A percentile compares a stretch with the other conserved stretches of the same genome.
Conservation (phyloP, 2,113 vertebrate species). For the Gallinago jamesoni region DNA sequence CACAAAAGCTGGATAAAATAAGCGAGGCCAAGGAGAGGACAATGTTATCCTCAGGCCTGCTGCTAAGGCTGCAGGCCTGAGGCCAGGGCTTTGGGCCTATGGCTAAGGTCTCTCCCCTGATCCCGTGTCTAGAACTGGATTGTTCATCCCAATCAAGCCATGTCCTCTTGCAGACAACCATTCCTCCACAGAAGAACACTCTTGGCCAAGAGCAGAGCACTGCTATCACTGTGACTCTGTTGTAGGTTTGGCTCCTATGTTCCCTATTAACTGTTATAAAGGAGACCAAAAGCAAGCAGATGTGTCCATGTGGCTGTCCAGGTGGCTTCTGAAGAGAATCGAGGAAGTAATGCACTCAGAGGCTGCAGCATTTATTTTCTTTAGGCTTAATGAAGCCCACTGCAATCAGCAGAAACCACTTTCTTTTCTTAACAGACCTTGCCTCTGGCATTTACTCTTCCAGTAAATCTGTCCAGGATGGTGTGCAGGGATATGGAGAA, state of each 20-base stretch:
- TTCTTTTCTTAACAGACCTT: background rate
- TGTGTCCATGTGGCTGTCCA: accelerated
- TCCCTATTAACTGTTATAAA: background rate
- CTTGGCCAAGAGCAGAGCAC: background rate
- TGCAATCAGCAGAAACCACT: background rate
- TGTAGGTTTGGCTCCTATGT: accelerated
- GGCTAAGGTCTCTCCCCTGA: too few species aligned
- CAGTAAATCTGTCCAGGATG: background rate
- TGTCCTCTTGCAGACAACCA: too few species aligned
- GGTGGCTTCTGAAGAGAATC: background rate
- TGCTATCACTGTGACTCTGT: background rate
- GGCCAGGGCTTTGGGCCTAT: too few species aligned
- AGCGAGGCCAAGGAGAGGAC: too few species aligned
- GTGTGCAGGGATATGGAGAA: background rate
- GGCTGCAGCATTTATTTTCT: background rate
- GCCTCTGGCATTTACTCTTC: background rate
- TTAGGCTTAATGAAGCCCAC: background rate
- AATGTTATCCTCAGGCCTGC: too few species aligned
- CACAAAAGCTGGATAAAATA: too few species aligned
- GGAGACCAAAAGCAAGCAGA: background rate
- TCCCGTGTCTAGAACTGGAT: too few species aligned
- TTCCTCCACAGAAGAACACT: background rate
- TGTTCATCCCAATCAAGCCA: too few species aligned
- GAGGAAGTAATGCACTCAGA: background rate
- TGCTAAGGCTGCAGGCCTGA: too few species aligned